phyloP scores from a whole-genome alignment of 2,888 invertebrate species.

The Clivina fossor region DNA sequence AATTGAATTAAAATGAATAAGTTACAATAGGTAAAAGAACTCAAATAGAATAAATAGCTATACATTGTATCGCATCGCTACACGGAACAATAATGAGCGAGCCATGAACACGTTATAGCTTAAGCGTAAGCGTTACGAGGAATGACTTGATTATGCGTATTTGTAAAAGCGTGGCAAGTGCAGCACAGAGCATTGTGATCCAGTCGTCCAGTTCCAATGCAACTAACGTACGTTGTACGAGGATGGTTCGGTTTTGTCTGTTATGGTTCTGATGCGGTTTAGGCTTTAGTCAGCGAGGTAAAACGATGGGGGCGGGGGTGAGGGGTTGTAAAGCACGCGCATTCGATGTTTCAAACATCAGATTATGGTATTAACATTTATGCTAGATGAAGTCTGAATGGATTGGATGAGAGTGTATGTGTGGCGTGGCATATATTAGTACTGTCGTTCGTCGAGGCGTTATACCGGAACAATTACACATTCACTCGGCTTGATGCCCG shows the following conservation, averaged over 20 bases:
- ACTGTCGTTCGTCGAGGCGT: constrained; percentile 43
- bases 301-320: neutral
- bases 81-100: no score
- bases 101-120: no score
- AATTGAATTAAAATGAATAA: no score
- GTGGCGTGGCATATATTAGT: constrained; percentile 47
- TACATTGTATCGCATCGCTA: no score
- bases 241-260: neutral
- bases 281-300: neutral
- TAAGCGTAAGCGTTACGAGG: no score
- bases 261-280: neutral
- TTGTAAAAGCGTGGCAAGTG: constrained; percentile 1
- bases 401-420: constrained; percentile 48
- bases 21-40: no score
- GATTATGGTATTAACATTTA: constrained; percentile 54
- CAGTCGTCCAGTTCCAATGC: no score
- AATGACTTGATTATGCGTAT: no score
- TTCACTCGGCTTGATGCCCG: constrained; percentile 40
- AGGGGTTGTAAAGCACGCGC: neutral
- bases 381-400: constrained; percentile 51
- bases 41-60: no score
- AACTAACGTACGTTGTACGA: constrained; percentile 14
- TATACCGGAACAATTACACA: constrained; percentile 47
- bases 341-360: constrained; percentile 49
- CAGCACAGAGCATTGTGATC: constrained; percentile 1